Evolutionary conservation across 2,888 invertebrate species (phyloP).

Genomic region (Hedya salicella): DNA sequence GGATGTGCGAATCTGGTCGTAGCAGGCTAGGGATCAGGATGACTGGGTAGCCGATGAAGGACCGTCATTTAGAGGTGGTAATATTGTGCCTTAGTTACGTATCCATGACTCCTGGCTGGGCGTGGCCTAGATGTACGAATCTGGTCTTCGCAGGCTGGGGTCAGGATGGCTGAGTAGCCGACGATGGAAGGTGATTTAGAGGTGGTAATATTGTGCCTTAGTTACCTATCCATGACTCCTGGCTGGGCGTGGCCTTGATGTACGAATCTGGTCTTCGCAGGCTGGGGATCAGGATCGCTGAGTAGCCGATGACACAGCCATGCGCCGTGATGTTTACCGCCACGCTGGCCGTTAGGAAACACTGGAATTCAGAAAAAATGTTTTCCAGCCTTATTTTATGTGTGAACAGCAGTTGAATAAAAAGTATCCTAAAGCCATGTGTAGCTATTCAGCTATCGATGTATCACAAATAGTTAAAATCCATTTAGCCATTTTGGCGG

Average conservation of each 20-base stretch:
- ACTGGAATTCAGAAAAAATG: slow-evolving; percentile 59
- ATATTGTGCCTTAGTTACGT: no score
- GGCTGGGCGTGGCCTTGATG: slow-evolving; percentile 72
- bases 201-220: no score
- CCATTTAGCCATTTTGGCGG: no score
- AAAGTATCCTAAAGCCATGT: no score
- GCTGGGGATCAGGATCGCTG: slow-evolving; percentile 86
- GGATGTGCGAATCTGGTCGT: slow-evolving; percentile 44
- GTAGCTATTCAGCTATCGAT: no score
- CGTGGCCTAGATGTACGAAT: slow-evolving; percentile 58
- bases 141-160: slow-evolving; percentile 78
- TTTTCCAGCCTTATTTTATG: no score
- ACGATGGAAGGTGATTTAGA: no score
- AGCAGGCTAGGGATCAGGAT: slow-evolving; percentile 86
- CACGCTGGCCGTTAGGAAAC: slow-evolving; percentile 73
- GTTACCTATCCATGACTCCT: slow-evolving; percentile 86
- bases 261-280: slow-evolving; percentile 73
- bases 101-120: slow-evolving; percentile 85
- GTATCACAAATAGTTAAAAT: no score
- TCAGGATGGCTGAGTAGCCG: slow-evolving; percentile 86
- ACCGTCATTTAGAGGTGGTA: no score
- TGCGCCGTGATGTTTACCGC: slow-evolving; percentile 72
- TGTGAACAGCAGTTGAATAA: no score
- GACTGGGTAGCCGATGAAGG: slow-evolving; percentile 85
- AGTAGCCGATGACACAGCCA: slow-evolving; percentile 83